Evolutionary conservation across 2,113 vertebrate genomes (phyloP), one percentile per base, ranked within the genome.

Genomic region (Sitta europaea): DNA sequence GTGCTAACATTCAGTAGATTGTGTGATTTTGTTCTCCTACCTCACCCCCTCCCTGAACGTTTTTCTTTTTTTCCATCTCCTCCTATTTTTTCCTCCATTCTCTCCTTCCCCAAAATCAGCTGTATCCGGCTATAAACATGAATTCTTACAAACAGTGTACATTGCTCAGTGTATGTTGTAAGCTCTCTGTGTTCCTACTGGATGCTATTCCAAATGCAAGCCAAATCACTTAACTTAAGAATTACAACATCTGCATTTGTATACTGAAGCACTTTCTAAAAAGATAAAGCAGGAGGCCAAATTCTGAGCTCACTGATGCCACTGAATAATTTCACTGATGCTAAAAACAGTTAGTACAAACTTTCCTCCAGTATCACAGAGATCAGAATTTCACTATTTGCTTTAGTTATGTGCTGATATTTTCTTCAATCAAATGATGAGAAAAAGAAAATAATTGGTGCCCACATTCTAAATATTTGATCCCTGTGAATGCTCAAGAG

Each of bases 191-290:
- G 87, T 86, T 88, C 77, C 38, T 83, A 76, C 48, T 8, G 48
- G 61, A 25, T 91, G 40, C 86, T 57, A 61, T 71, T 90, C 76
- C 24, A 90, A 92, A 57, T n/a, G 40, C 66, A 70, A 91, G 88
- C 71, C 61, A 97, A 97, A 96, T 28, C 88, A 77, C 75, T 94
- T 92, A 88, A 96, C 42, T 93, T 94, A 70, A 65, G 77, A 89
- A 97, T 86, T 91, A 90, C 47, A 88, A 96, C 96, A 97, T 91
- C 96, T 97, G 80, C 85, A 73, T 88, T 96, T 97, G 86, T 97
- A 94, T 95, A 95, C 94, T 51, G 35, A 71, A 86, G 33, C 47
- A 67, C 67, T 93, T 95, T 59, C 45, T 95, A 71, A 85, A 94
- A 86, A 92, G 65, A 92, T 91, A 71, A 89, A 97, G 75, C 53